Base-by-base conservation (phyloP, 2,797 vertebrate genomes). In the Bradypodion ventrale region DNA sequence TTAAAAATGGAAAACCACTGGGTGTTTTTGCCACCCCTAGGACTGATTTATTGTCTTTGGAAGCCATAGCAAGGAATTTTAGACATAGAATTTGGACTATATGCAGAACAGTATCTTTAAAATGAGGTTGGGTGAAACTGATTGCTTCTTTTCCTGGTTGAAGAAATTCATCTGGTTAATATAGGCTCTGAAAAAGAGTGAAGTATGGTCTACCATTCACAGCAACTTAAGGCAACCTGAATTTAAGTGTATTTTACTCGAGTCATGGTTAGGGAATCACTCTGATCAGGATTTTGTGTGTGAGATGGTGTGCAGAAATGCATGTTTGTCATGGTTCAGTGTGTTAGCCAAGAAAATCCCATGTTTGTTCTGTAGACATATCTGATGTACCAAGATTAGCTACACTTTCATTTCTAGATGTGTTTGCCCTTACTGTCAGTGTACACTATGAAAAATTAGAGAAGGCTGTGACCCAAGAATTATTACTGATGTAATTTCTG, bases 271-370 rank as follows among this genome's bases (percentile, higher is more conserved):
- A 86, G 80, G 75, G 74, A 87, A 44, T 42, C 76, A 73, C 66
- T 73, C 27, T 29, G 83, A 75, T 52, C 75, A 35, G 82, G 90
- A 83, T 89, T 86, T 3, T 84, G 9, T 90, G 75, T 42, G 40
- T 72, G 69, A 27, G 4, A 78, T 77, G 80, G 7, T 65, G 56
- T 77, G 75, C 91, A 89, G 82, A 37, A 87, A 84, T 40, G 69
- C 73, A 49, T 0, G 0, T 85, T 86, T 84, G 59, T 25, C 60
- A n/a, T 4, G 40, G 66, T 65, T 87, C 82, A 49, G 70, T 56
- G 79, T 87, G 29, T 62, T 70, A n/a, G 21, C 74, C 27, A 19
- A 40, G 62, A 75, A 84, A 85, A 1, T 2, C 0, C 5, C 29
- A 25, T 2, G 23, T 74, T 74, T 56, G 2, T 13, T 59, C 0